Evolutionary conservation across 2,888 invertebrate genomes (phyloP).

Genomic region (Drosophila buzzatii): DNA sequence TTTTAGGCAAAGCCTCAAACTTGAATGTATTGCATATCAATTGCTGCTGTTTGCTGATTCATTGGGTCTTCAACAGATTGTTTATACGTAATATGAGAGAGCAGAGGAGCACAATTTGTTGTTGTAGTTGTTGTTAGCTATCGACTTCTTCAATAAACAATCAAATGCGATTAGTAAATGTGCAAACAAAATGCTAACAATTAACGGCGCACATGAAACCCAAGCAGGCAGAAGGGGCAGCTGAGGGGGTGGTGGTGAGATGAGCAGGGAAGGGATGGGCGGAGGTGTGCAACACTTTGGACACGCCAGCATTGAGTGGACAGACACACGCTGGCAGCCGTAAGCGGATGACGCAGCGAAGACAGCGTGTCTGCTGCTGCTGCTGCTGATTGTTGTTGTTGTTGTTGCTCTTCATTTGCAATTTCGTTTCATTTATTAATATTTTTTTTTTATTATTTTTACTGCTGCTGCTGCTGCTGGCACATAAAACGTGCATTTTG

Average conservation of each 20-base stretch:
- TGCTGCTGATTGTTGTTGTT: slow-evolving; percentile 4
- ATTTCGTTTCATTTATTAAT: slow-evolving; percentile 66
- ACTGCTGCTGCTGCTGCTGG: slow-evolving; percentile 30
- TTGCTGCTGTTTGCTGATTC: slow-evolving; percentile 20
- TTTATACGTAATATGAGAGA: slow-evolving; percentile 38
- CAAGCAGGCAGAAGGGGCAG: not conserved
- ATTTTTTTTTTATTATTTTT: slow-evolving; percentile 25
- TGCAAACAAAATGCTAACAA: slow-evolving; percentile 69
- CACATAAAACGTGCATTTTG: slow-evolving; percentile 72
- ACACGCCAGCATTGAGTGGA: slow-evolving; percentile 51
- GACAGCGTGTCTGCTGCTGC: slow-evolving; percentile 60
- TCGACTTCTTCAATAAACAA: slow-evolving; percentile 60
- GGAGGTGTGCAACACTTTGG: slow-evolving; percentile 18
- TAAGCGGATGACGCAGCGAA: slow-evolving; percentile 67
- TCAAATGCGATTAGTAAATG: slow-evolving; percentile 72
- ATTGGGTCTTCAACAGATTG: not conserved
- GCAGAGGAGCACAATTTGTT: not conserved
- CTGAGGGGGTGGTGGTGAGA: not conserved
- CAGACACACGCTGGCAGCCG: slow-evolving; percentile 22
- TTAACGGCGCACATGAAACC: slow-evolving; percentile 64
- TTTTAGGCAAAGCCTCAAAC: not conserved
- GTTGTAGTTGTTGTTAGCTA: slow-evolving; percentile 16
- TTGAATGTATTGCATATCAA: not conserved
- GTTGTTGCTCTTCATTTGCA: slow-evolving; percentile 53
- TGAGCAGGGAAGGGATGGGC: not conserved